Evolutionary conservation across 2,797 vertebrate genomes (phyloP).

Genomic region (Sphaeramia orbicularis): DNA sequence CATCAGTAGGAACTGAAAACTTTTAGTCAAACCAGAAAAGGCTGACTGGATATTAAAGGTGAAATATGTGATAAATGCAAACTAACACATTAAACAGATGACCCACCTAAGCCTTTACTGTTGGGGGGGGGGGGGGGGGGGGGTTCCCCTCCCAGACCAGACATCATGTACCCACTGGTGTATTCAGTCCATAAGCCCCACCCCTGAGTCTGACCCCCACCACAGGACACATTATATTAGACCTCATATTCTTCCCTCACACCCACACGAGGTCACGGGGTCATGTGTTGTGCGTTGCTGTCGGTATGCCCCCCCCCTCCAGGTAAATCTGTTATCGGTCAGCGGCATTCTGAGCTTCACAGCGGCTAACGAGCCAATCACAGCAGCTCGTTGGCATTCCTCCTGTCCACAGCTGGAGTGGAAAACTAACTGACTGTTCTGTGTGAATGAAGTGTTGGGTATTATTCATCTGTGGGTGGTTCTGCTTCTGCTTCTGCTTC

Average conservation of each 20-base stretch:
- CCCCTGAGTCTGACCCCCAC: slow-evolving; percentile 9
- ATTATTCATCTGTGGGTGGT: slow-evolving; percentile 13
- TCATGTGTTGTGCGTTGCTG: slow-evolving; percentile 7
- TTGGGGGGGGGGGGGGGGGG: too few species aligned
- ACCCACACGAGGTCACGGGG: slow-evolving; percentile 10
- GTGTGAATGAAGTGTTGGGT: slow-evolving; percentile 17
- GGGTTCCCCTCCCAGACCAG: too few species aligned
- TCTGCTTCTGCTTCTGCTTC: too few species aligned
- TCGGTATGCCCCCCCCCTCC: slow-evolving; percentile 9
- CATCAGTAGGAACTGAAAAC: too few species aligned
- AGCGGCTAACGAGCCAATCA: slow-evolving; percentile 20
- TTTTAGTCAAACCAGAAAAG: too few species aligned
- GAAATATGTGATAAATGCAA: background rate
- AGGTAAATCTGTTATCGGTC: slow-evolving; percentile 31
- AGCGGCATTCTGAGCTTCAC: slow-evolving; percentile 1
- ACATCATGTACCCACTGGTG: background rate
- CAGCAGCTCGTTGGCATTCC: slow-evolving; percentile 26
- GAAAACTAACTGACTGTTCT: slow-evolving; percentile 37
- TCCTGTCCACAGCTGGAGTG: slow-evolving; percentile 23
- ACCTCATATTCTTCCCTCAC: background rate
- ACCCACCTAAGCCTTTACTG: background rate
- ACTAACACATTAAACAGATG: background rate
- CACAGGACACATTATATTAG: slow-evolving; percentile 2
- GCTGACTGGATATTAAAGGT: too few species aligned
- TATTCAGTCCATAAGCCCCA: background rate